Evolutionary conservation across 2,113 vertebrate species (phyloP), one percentile per base, ranked within the genome.

Genomic region (Raja brachyura): DNA sequence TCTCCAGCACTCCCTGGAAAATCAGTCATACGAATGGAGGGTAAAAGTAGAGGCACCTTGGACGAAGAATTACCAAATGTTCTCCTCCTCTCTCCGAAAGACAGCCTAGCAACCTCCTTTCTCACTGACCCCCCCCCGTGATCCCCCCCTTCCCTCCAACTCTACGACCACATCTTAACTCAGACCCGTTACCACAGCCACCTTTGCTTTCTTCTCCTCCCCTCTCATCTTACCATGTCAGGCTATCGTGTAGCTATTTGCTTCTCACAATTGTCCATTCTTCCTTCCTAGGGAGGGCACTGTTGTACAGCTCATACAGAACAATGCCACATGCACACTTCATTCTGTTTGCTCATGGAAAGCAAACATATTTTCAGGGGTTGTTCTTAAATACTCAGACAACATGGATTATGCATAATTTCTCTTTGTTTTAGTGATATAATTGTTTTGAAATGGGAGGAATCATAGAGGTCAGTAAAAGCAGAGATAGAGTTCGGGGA

Each of bases 271-370:
- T 61, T 61, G 61, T 77, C 11, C 10, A 33, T 5, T 77, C 75
- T 33, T 63, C 59, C 83, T 88, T 31, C 83, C 83, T 11, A 63
- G 5, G 6, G 83, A 63, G 83, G 83, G 83, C 13, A n/a, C 59
- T 88, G 28, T 88, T 88, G 83, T 63, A 88, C n/a, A 88, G 13
- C 83, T 63, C 18, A 88, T 88, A n/a, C n/a, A 63, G 83, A 86
- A 8, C 7, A 7, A 22, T 48, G 1, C 22, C 59, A n/a, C 5
- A 28, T 22, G 59, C 14, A 28, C 13, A 11, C 11, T 61, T 85
- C 22, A 63, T 88, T n/a, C 59, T 16, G 16, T 88, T 88, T 77
- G 8, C n/a, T 33, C 31, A 33, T 3, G 14, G 14, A 33, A 88
- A 63, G 5, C n/a, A 22, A 73, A 88, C 13, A 63, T 31, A 31